These are phyloP conservation scores for Drosophila pectinifera DNA, from an alignment of 1,140 invertebrate genomes.

Conservation along the genomic window DNA sequence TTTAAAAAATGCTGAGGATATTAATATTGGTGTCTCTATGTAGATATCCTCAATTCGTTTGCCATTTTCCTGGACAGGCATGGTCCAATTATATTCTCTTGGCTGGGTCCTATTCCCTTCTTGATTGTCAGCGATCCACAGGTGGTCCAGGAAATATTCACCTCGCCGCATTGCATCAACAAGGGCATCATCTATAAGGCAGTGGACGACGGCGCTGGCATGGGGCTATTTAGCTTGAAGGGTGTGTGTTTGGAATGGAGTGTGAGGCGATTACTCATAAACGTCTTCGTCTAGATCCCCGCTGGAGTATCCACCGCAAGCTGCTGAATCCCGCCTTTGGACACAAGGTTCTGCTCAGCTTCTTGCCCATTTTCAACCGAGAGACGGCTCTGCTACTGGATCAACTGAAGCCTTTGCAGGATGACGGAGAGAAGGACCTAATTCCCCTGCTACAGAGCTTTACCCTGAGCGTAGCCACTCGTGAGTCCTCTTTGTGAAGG, in stretches of 20 bases:
- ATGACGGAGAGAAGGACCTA: conserved; percentile 52
- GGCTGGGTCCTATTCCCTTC: conserved; percentile 76
- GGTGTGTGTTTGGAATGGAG: conserved; percentile 22
- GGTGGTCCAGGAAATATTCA: conserved; percentile 72
- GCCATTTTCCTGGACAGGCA: conserved; percentile 53
- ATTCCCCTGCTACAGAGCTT: conserved; percentile 62
- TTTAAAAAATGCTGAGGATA: background rate
- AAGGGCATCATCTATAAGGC: conserved; percentile 76
- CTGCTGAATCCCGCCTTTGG: conserved; percentile 75
- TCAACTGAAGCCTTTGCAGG: conserved; percentile 31
- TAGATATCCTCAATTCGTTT: conserved; percentile 68
- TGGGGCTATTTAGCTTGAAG: conserved; percentile 66
- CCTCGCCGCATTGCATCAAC: conserved; percentile 74
- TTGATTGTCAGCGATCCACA: conserved; percentile 71
- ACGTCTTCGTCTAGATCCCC: conserved; percentile 55
- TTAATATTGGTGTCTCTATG: conserved; percentile 1
- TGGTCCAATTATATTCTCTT: conserved; percentile 63
- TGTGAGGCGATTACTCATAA: background rate
- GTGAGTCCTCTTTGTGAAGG: conserved; percentile 34
- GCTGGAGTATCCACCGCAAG: conserved; percentile 72
- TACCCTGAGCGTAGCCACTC: conserved; percentile 68
- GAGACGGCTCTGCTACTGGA: conserved; percentile 55
- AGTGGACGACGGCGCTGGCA: conserved; percentile 70
- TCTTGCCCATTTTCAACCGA: conserved; percentile 70
- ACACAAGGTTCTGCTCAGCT: conserved; percentile 73